Percentiles rank a stretch among this genome's conserved stretches.
phyloP scores from a whole-genome alignment of 2,797 vertebrate species.

The Eulemur albifrons region DNA sequence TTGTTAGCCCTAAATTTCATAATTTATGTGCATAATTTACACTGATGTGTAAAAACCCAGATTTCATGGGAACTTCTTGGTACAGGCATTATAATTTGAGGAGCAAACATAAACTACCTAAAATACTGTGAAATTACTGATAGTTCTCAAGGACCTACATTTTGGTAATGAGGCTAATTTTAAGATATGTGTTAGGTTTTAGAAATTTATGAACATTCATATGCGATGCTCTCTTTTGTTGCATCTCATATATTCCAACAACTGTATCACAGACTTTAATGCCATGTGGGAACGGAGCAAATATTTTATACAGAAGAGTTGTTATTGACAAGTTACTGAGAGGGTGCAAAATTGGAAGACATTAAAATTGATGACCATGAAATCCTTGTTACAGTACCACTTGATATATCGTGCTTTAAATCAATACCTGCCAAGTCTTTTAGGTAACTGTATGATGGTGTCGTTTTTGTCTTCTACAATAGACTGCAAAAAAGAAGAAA shows the following conservation, averaged over 20 bases:
- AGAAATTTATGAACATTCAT: conserved; percentile 37
- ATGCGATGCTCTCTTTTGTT: conserved; percentile 54
- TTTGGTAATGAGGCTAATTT: conserved; percentile 53
- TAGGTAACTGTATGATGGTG: conserved; percentile 83
- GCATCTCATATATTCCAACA: conserved; percentile 56
- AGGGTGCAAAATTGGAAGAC: conserved; percentile 84
- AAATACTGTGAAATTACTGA: not conserved
- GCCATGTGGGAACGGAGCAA: conserved; percentile 76
- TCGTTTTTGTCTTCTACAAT: conserved; percentile 83
- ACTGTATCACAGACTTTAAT: conserved; percentile 66
- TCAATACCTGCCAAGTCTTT: conserved; percentile 85
- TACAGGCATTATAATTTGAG: conserved; percentile 12
- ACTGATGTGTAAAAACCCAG: conserved; percentile 34
- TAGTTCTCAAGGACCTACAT: not conserved
- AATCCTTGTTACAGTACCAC: conserved; percentile 86
- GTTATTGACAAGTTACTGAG: conserved; percentile 85
- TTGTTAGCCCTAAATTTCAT: conserved; percentile 65
- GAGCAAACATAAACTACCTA: conserved; percentile 40
- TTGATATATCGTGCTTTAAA: conserved; percentile 85
- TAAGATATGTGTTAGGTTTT: conserved; percentile 23
- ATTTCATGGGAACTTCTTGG: conserved; percentile 65
- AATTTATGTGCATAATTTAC: conserved; percentile 68
- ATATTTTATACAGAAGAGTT: conserved; percentile 84
- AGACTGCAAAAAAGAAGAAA: conserved; percentile 77
- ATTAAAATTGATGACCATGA: conserved; percentile 88